These are phyloP conservation scores for Onychomys leucogaster DNA, from an alignment of 2,797 vertebrate genomes.

Conservation along the genomic window DNA sequence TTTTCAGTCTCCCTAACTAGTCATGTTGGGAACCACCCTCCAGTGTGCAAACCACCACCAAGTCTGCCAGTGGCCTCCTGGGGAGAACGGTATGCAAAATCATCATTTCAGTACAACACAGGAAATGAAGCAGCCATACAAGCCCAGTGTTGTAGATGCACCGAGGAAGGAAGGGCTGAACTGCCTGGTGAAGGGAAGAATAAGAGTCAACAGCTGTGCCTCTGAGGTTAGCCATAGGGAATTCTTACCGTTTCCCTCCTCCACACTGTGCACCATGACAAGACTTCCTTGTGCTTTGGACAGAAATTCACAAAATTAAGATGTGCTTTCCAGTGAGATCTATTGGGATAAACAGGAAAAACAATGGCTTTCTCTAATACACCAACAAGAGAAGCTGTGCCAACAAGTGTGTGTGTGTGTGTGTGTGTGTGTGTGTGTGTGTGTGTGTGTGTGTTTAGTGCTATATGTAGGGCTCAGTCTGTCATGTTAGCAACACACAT, in stretches of 20 bases:
- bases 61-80: accelerated
- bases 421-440: background rate
- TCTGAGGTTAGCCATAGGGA: background rate
- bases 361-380: conserved; percentile 17
- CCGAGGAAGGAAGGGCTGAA: background rate
- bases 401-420: background rate
- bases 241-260: background rate
- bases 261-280: background rate
- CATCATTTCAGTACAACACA: background rate
- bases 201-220: background rate
- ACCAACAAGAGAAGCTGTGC: background rate
- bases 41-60: background rate
- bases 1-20: background rate
- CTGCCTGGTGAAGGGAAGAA: background rate
- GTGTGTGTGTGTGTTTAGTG: background rate
- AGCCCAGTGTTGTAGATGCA: background rate
- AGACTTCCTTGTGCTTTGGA: background rate
- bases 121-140: background rate
- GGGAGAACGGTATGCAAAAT: background rate
- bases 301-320: conserved; percentile 19
- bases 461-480: conserved; percentile 8
- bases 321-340: conserved; percentile 9
- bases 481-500: conserved; percentile 64
- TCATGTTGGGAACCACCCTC: background rate
- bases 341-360: conserved; percentile 23